Percentiles rank a stretch among this genome's conserved stretches.
These are phyloP conservation scores for Muscicapa comitata DNA, from an alignment of 2,797 vertebrate genomes.

Conservation along the genomic window DNA sequence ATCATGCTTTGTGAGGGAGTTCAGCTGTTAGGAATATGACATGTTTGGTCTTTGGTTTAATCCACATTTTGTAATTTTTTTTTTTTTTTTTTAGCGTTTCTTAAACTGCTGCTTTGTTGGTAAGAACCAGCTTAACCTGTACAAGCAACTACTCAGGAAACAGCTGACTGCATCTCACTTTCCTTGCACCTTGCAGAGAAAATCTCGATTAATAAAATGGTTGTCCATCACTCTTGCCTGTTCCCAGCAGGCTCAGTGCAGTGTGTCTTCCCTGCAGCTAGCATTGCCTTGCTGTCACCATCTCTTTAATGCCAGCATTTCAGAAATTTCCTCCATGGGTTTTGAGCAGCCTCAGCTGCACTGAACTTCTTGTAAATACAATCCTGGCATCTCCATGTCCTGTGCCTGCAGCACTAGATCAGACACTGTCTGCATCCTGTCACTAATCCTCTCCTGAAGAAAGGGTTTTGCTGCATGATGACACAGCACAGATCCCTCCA, in stretches of 20 bases:
- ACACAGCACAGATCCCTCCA: background rate
- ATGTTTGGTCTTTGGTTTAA: background rate
- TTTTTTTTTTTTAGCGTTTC: background rate
- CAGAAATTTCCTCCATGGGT: background rate
- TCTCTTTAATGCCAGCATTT: slow-evolving; percentile 24
- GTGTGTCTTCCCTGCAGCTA: slow-evolving; percentile 1
- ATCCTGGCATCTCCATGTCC: background rate
- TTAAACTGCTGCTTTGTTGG: background rate
- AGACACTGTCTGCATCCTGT: background rate
- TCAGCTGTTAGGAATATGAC: background rate
- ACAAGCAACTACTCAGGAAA: background rate
- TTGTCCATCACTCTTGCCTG: background rate
- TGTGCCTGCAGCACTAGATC: slow-evolving; percentile 9
- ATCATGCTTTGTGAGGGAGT: background rate
- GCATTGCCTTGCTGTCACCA: background rate
- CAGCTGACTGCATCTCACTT: background rate
- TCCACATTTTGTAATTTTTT: background rate
- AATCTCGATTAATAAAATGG: background rate
- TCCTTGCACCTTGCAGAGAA: background rate
- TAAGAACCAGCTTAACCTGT: background rate
- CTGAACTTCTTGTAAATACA: background rate
- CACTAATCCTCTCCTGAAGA: background rate
- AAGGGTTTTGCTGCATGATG: background rate
- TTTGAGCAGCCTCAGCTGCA: slow-evolving; percentile 14
- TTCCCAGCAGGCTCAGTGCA: background rate